Evolutionary conservation across 2,113 vertebrate genomes (phyloP).

Genomic region (Ctenodactylus gundi): DNA sequence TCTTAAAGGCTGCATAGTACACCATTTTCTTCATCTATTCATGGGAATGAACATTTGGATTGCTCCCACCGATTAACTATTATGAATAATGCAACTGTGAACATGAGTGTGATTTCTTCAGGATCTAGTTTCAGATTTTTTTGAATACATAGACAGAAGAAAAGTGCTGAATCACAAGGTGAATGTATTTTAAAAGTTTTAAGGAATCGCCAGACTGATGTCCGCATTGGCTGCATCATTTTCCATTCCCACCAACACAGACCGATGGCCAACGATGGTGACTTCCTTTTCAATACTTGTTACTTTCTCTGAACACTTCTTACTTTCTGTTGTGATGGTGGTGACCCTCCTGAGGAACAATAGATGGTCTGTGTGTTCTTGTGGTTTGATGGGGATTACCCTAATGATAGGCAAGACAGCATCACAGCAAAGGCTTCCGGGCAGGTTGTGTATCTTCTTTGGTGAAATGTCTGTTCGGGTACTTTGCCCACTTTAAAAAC

Average conservation of each 20-base stretch:
- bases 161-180: not conserved
- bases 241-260: not conserved
- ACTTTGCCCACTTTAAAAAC: not conserved
- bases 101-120: not conserved
- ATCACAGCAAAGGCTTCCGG: not conserved
- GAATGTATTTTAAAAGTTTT: not conserved
- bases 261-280: no score
- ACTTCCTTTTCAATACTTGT: not conserved
- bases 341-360: not conserved
- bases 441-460: not conserved
- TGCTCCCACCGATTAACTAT: not conserved
- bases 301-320: not conserved
- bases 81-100: not conserved
- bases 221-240: not conserved
- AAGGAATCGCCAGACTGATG: not conserved
- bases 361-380: not conserved
- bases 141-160: not conserved
- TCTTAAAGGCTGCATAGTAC: not conserved
- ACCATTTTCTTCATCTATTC: not conserved
- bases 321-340: not conserved
- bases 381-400: not conserved
- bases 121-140: not conserved
- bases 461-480: not conserved
- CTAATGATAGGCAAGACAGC: not conserved
- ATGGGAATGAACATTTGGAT: not conserved